Evolutionary conservation across 2,888 invertebrate species (phyloP).

Genomic region (Papilio demoleus): DNA sequence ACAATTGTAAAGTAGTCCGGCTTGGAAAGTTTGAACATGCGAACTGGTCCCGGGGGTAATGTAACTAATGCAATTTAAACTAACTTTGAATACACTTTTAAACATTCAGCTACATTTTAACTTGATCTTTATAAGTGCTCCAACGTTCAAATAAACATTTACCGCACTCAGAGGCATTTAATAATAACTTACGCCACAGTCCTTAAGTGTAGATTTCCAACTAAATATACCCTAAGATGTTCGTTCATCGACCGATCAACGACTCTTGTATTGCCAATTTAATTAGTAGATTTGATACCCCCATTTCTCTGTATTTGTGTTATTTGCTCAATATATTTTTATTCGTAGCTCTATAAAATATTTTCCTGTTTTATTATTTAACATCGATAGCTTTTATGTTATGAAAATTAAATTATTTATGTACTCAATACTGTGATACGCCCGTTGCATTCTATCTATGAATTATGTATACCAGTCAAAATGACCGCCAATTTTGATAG

Average conservation of each 20-base stretch:
- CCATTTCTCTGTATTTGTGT: no score
- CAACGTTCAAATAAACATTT: not conserved
- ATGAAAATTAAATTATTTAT: conserved; percentile 14
- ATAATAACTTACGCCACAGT: no score
- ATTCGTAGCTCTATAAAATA: not conserved
- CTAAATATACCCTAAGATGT: no score
- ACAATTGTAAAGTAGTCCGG: conserved; percentile 28
- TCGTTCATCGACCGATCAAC: no score
- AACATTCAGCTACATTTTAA: conserved; percentile 1
- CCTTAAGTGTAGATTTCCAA: no score
- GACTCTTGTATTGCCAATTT: no score
- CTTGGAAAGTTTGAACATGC: conserved; percentile 19
- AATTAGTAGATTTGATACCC: no score
- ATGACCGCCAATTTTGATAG: not conserved
- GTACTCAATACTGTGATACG: not conserved
- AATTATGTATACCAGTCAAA: conserved; percentile 12
- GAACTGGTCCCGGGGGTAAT: conserved; percentile 18
- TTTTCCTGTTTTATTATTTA: conserved; percentile 7
- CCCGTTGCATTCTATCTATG: conserved; percentile 10
- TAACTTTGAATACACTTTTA: conserved; percentile 26
- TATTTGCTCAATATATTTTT: not conserved
- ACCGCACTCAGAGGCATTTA: conserved; percentile 61
- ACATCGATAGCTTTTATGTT: conserved; percentile 7
- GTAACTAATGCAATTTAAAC: conserved; percentile 29
- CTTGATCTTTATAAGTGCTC: conserved; percentile 1